Conservation (phyloP, 1,140 invertebrate genomes). For the Drosophila suzukii region DNA sequence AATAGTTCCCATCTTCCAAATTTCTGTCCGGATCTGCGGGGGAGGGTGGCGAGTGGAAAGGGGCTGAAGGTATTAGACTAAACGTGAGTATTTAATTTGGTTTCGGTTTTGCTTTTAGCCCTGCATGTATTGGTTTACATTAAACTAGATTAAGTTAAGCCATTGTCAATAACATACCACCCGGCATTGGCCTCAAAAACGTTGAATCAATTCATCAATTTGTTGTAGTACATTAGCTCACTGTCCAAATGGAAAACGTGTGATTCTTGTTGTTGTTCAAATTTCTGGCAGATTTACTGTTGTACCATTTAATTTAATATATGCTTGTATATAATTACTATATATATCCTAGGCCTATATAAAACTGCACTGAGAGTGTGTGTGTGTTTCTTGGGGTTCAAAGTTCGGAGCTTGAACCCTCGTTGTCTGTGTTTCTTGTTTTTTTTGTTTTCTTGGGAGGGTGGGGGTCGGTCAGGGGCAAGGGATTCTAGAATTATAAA, state of each 20-base stretch:
- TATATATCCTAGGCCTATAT: conserved; percentile 51
- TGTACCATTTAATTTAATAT: conserved; percentile 61
- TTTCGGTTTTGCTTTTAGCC: conserved; percentile 37
- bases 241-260: conserved; percentile 82
- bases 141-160: conserved; percentile 60
- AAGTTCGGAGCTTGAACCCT: conserved; percentile 2
- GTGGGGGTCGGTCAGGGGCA: background rate
- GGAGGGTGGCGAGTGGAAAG: conserved; percentile 1
- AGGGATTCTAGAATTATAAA: conserved; percentile 36
- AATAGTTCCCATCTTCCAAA: conserved; percentile 59
- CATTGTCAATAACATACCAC: conserved; percentile 69
- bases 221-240: conserved; percentile 78
- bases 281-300: conserved; percentile 76
- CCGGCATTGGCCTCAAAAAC: conserved; percentile 53
- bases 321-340: conserved; percentile 50
- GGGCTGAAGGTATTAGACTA: conserved; percentile 34
- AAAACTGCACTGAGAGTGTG: conserved; percentile 46
- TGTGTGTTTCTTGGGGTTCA: conserved; percentile 1
- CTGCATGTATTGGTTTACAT: conserved; percentile 54
- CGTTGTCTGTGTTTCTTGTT: conserved; percentile 10
- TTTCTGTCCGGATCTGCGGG: conserved; percentile 13
- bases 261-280: conserved; percentile 79
- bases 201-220: conserved; percentile 75
- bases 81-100: conserved; percentile 42
- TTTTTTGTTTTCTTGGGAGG: conserved; percentile 9